A percentile compares a stretch with the other conserved stretches of the same genome.
phyloP scores from a whole-genome alignment of 2,797 vertebrate species.

The Philypnodon macrostomus region DNA sequence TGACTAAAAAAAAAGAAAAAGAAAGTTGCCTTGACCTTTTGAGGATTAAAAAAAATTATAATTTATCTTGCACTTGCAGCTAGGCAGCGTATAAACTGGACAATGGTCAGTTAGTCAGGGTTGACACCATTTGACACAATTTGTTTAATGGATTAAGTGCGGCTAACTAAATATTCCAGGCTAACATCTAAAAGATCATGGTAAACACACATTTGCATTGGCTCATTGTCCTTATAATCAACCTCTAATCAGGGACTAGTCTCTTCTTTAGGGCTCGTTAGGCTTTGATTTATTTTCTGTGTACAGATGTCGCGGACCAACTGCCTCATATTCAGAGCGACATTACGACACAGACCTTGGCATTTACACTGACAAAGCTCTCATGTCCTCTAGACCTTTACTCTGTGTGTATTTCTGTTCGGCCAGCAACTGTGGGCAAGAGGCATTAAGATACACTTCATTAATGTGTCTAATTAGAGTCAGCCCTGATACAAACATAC shows the following conservation, averaged over 20 bases:
- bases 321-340: conserved; percentile 37
- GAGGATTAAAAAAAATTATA: too few species aligned
- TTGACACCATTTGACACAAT: too few species aligned
- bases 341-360: conserved; percentile 48
- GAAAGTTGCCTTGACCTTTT: too few species aligned
- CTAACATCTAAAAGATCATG: conserved; percentile 29
- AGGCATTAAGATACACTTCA: conserved; percentile 32
- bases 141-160: too few species aligned
- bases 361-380: conserved; percentile 45
- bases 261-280: conserved; percentile 48
- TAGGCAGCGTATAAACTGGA: too few species aligned
- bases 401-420: not conserved
- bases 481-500: too few species aligned
- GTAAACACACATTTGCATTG: conserved; percentile 48
- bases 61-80: too few species aligned
- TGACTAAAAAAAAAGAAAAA: too few species aligned
- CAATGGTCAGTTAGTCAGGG: too few species aligned
- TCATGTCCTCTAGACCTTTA: conserved; percentile 1
- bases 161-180: too few species aligned
- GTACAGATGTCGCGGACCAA: conserved; percentile 31
- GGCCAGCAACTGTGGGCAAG: conserved; percentile 31
- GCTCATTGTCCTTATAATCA: conserved; percentile 45
- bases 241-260: conserved; percentile 53
- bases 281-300: conserved; percentile 54
- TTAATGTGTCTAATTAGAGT: conserved; percentile 50